Evolutionary conservation across 2,797 vertebrate species (phyloP).

Genomic region (Urosaurus nigricauda): DNA sequence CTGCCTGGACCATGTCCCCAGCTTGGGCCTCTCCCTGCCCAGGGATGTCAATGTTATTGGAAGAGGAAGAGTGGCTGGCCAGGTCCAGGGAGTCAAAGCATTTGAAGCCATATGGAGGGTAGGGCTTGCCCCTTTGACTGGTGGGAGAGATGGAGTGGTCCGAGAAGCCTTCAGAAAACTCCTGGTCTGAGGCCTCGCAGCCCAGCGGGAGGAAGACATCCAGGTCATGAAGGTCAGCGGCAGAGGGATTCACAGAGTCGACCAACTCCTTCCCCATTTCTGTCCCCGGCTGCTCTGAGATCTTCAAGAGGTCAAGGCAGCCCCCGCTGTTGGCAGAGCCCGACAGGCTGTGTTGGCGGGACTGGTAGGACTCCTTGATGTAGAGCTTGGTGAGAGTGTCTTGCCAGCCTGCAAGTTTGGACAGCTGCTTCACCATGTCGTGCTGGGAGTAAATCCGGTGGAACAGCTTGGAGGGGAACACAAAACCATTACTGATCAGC

Average conservation of each 20-base stretch:
- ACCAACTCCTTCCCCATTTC: constrained; percentile 72
- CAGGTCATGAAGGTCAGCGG: constrained; percentile 40
- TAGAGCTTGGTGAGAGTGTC: constrained; percentile 95
- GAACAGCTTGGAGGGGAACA: constrained; percentile 85
- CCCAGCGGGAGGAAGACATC: constrained; percentile 78
- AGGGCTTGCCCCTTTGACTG: constrained; percentile 74
- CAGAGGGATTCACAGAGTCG: fast-evolving
- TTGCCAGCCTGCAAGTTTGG: constrained; percentile 92
- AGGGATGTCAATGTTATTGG: constrained; percentile 79
- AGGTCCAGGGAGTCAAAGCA: constrained; percentile 88
- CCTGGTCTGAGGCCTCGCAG: constrained; percentile 72
- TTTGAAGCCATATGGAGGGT: constrained; percentile 82
- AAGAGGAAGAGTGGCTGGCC: constrained; percentile 82
- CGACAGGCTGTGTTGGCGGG: constrained; percentile 76
- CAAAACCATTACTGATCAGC: too few species aligned
- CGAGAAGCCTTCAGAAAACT: constrained; percentile 85
- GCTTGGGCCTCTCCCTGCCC: constrained; percentile 25
- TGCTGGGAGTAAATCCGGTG: constrained; percentile 91
- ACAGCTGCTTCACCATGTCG: constrained; percentile 89
- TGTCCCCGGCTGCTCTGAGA: constrained; percentile 38
- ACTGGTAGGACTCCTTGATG: constrained; percentile 89
- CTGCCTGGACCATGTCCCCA: constrained; percentile 67
- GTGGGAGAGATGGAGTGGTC: constrained; percentile 85
- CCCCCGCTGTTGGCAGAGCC: constrained; percentile 59
- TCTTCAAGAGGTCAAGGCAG: constrained; percentile 75